Percentiles rank a stretch among this genome's conserved stretches.
Evolutionary conservation across 2,888 invertebrate genomes (phyloP).

Genomic region (Lathronympha strigana): DNA sequence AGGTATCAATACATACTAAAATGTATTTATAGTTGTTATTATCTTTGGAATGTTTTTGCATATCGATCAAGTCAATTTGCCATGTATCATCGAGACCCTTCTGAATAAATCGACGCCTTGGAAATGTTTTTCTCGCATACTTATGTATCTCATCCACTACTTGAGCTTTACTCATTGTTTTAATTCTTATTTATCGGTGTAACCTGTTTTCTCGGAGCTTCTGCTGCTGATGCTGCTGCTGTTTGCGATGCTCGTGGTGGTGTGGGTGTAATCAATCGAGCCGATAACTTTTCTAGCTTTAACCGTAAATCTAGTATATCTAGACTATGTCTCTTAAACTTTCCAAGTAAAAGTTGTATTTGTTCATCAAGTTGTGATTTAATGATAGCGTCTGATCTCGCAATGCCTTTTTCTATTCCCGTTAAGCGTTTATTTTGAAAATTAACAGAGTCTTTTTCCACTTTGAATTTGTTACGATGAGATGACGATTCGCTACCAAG

Average conservation of each 20-base stretch:
- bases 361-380: slow-evolving; percentile 12
- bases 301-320: background rate
- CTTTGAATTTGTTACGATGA: background rate
- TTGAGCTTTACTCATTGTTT: slow-evolving; percentile 23
- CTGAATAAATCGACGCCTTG: slow-evolving; percentile 19
- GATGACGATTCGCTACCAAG: background rate
- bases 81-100: slow-evolving; percentile 17
- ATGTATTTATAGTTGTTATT: slow-evolving; percentile 13
- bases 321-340: background rate
- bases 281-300: background rate
- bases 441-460: slow-evolving; percentile 8
- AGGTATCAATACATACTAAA: slow-evolving; percentile 24
- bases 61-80: slow-evolving; percentile 25
- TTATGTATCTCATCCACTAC: slow-evolving; percentile 25
- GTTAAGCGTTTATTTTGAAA: slow-evolving; percentile 8
- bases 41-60: slow-evolving; percentile 18
- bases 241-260: background rate
- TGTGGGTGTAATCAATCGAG: background rate
- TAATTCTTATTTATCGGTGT: background rate
- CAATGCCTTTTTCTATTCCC: background rate
- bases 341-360: background rate
- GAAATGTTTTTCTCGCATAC: slow-evolving; percentile 24
- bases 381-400: slow-evolving; percentile 6
- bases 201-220: background rate
- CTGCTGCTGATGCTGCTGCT: background rate